Evolutionary conservation across 2,888 invertebrate genomes (phyloP), one percentile per base, ranked within the genome.

Genomic region (Brachypalpus laphriformis): DNA sequence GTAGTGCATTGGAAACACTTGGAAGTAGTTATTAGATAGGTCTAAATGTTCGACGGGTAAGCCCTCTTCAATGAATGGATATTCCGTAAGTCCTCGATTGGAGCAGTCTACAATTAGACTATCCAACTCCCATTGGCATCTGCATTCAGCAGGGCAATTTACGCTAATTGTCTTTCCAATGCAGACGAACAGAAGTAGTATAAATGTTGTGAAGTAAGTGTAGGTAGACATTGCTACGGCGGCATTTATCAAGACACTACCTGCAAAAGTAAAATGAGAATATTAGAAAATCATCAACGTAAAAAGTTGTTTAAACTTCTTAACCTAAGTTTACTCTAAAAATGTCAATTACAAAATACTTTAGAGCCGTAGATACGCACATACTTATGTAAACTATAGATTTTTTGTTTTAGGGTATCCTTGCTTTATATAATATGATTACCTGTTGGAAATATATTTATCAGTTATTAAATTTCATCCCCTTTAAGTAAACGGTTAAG

Each of bases 1-100:
- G 22, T 95, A 91, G 63, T 93, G 91, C 0, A 88, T 70, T 5
- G 95, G 95, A 87, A 95, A 93, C 7, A 91, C 90, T 2, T 89
- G 89, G 78, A 96, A 94, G 49, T 92, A 90, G 89, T 96, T 96
- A 87, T 93, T 93, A 0, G 95, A 94, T 54, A 96, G 89, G 87
- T 95, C 93, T 88, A 96, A 89, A 11, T 93, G 93, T 88, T 94
- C 93, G 37, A 95, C 94, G 14, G 91, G 92, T 61, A 90, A 87
- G 0, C 66, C 66, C 20, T 87, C 85, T 0, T 88, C 87, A 18
- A 92, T 89, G 14, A 81, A 72, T 1, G 92, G 91, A 82, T 88
- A 89, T 1, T 87, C 86, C 2, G 66, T 78, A 2, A 91, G 88
- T 0, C 87, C 88, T 14, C 88, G 82, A 6, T 87, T 63, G 2